Evolutionary conservation across 2,113 vertebrate species (phyloP).

Genomic region (Tachycineta bicolor): DNA sequence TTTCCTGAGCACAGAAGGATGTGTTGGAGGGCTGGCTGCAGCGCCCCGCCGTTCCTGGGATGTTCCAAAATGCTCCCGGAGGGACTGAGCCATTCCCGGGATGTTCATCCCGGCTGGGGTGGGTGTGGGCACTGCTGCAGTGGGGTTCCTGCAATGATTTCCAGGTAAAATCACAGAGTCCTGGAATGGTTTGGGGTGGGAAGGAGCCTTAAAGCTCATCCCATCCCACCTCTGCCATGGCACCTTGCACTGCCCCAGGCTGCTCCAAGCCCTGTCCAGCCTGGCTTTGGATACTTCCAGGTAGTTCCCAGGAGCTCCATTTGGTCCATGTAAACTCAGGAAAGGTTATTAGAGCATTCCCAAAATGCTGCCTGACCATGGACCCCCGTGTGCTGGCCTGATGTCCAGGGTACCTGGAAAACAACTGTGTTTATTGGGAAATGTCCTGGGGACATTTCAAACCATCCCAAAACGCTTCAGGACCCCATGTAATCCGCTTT

Average conservation of each 20-base stretch:
- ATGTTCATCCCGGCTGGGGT: background rate
- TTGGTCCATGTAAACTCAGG: background rate
- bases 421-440: background rate
- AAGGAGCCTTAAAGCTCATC: background rate
- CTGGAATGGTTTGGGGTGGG: background rate
- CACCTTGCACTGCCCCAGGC: accelerated
- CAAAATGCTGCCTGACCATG: accelerated
- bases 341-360: background rate
- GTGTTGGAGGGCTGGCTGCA: background rate
- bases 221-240: background rate
- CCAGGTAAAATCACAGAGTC: background rate
- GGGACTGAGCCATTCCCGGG: background rate
- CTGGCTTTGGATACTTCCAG: background rate
- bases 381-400: accelerated
- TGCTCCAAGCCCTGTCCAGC: accelerated
- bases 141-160: background rate
- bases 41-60: accelerated
- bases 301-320: background rate
- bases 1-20: background rate
- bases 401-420: background rate
- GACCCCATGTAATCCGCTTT: accelerated
- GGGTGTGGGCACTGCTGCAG: background rate
- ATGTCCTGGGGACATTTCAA: background rate
- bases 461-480: background rate
- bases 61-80: background rate